phyloP scores from a whole-genome alignment of 2,888 invertebrate genomes.

The Lydus trimaculatus region DNA sequence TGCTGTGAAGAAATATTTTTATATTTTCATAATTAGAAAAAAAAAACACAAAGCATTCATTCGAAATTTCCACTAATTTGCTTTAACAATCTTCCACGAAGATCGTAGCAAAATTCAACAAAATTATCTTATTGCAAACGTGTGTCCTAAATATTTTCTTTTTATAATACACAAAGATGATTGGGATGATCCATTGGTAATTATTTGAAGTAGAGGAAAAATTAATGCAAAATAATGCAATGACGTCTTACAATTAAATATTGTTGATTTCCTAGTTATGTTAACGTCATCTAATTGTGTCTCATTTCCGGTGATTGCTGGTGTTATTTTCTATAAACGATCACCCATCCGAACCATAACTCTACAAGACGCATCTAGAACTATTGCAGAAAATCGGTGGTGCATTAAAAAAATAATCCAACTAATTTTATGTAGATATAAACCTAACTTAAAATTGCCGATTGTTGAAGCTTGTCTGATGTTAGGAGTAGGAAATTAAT shows the following conservation, averaged over 20 bases:
- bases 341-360: slow-evolving; percentile 32
- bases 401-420: slow-evolving; percentile 23
- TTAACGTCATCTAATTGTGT: slow-evolving; percentile 35
- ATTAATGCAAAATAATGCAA: not conserved
- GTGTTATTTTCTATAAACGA: slow-evolving; percentile 19
- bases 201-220: slow-evolving; percentile 8
- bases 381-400: slow-evolving; percentile 23
- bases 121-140: slow-evolving; percentile 8
- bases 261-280: slow-evolving; percentile 27
- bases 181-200: slow-evolving; percentile 3
- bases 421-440: not conserved
- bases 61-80: not conserved
- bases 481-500: no score
- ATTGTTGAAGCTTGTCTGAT: no score
- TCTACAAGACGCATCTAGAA: slow-evolving; percentile 20
- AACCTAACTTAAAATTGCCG: not conserved
- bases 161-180: not conserved
- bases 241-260: slow-evolving; percentile 23
- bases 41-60: not conserved
- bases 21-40: no score
- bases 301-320: slow-evolving; percentile 33
- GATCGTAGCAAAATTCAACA: not conserved
- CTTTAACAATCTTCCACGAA: not conserved
- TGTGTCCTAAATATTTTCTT: slow-evolving; percentile 13
- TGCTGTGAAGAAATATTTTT: slow-evolving; percentile 3